A percentile compares a stretch with the other conserved stretches of the same genome.
Conservation (phyloP, 1,140 invertebrate species). For the Psix sp. region DNA sequence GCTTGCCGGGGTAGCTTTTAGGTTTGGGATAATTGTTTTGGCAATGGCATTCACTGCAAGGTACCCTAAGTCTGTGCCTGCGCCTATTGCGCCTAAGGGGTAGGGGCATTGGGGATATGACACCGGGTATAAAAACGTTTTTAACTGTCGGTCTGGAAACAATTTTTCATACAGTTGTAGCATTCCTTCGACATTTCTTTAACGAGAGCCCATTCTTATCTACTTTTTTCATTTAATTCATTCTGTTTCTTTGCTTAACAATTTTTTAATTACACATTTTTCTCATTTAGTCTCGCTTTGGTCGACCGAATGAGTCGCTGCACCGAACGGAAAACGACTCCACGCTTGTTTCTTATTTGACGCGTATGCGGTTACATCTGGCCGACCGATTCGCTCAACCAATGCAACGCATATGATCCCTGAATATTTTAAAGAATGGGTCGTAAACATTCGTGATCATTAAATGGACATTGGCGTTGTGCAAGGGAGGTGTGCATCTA, state of each 20-base stretch:
- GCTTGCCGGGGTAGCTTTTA: conserved; percentile 68
- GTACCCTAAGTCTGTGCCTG: conserved; percentile 76
- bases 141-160: conserved; percentile 78
- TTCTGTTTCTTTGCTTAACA: background rate
- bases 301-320: conserved; percentile 57
- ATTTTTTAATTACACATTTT: conserved; percentile 6
- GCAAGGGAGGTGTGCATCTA: conserved; percentile 68
- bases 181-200: conserved; percentile 61
- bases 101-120: conserved; percentile 74
- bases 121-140: conserved; percentile 77
- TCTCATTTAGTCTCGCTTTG: conserved; percentile 36
- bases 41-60: conserved; percentile 76
- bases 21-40: conserved; percentile 65
- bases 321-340: conserved; percentile 6
- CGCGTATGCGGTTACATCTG: conserved; percentile 11
- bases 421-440: conserved; percentile 69
- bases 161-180: conserved; percentile 74
- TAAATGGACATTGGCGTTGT: conserved; percentile 76
- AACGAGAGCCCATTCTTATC: conserved; percentile 53
- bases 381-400: conserved; percentile 67
- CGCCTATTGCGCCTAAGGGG: conserved; percentile 77
- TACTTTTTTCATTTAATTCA: conserved; percentile 9
- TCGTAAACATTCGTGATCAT: conserved; percentile 60
- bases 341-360: conserved; percentile 2
- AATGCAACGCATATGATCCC: conserved; percentile 64